A percentile compares a stretch with the other conserved stretches of the same genome.
These are phyloP conservation scores for Bombus haemorrhoidalis DNA, from an alignment of 1,140 invertebrate genomes.

Conservation along the genomic window DNA sequence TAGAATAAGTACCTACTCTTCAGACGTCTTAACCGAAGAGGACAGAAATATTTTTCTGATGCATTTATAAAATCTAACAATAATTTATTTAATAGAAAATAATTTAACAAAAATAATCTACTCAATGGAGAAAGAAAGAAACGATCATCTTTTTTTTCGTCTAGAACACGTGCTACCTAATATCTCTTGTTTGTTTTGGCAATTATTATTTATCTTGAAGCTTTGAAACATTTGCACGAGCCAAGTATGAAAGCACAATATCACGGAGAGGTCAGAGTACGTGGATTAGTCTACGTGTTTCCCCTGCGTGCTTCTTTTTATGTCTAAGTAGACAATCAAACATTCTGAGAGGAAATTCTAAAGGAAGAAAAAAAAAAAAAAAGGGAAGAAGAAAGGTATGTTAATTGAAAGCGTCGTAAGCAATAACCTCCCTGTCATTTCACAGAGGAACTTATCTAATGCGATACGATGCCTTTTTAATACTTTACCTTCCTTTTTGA, in stretches of 20 bases:
- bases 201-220: background rate
- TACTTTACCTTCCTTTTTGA: slow-evolving; percentile 93
- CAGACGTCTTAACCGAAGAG: too few species aligned
- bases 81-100: too few species aligned
- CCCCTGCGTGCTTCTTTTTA: background rate
- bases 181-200: background rate
- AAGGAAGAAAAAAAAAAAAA: background rate
- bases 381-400: background rate
- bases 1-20: too few species aligned
- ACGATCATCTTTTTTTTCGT: background rate
- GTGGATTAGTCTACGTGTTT: background rate
- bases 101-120: too few species aligned
- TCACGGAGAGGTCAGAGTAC: background rate
- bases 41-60: too few species aligned
- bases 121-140: background rate
- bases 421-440: background rate
- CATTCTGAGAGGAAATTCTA: background rate
- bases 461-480: background rate
- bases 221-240: background rate
- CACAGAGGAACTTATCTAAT: background rate
- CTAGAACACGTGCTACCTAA: background rate
- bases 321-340: background rate
- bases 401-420: background rate
- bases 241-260: background rate
- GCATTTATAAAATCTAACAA: too few species aligned